A percentile compares a stretch with the other conserved stretches of the same genome.
Evolutionary conservation across 2,113 vertebrate genomes (phyloP).

Genomic region (Mustelus asterias): DNA sequence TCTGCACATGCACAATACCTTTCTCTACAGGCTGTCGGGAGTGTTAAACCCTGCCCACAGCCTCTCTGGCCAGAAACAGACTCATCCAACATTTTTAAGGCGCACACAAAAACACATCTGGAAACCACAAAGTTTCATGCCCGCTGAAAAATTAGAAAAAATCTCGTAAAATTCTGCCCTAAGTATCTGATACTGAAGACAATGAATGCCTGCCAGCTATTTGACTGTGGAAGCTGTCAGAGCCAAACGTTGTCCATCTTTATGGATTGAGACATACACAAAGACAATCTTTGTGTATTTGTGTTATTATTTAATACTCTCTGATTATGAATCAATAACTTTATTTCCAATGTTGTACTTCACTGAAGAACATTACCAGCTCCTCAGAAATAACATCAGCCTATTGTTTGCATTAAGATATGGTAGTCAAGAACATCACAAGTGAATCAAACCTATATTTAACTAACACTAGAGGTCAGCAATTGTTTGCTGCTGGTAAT

Average conservation of each 20-base stretch:
- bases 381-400: neutral
- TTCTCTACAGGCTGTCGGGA: no score
- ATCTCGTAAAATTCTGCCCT: neutral
- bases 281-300: neutral
- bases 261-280: neutral
- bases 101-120: no score
- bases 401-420: neutral
- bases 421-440: neutral
- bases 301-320: neutral
- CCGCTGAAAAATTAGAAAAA: no score
- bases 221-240: neutral
- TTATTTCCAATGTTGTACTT: neutral
- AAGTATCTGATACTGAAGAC: neutral
- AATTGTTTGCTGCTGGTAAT: neutral
- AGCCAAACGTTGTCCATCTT: neutral
- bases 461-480: neutral
- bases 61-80: no score
- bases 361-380: neutral
- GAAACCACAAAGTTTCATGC: no score
- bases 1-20: no score
- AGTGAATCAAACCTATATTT: neutral
- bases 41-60: no score
- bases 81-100: no score
- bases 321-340: neutral
- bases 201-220: neutral